Conservation (phyloP, 2,113 vertebrate species). For the Gallinago paraguaiae region DNA sequence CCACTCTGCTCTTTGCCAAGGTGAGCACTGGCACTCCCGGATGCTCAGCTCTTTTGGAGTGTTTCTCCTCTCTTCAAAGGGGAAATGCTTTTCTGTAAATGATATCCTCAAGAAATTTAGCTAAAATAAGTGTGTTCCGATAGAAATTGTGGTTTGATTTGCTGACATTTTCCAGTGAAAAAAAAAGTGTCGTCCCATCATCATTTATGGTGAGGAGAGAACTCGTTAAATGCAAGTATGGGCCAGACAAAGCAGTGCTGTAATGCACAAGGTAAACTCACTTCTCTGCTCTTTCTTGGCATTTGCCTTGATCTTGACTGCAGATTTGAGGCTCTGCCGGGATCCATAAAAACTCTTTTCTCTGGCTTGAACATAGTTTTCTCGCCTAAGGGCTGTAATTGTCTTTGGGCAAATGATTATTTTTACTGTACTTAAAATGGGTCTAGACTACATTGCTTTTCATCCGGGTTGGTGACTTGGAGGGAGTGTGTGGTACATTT, state of each 20-base stretch:
- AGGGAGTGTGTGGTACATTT: neutral
- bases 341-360: neutral
- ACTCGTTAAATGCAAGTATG: neutral
- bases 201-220: neutral
- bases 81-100: neutral
- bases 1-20: neutral
- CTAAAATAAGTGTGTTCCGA: neutral
- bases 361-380: neutral
- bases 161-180: neutral
- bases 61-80: neutral
- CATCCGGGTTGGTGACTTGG: fast-evolving
- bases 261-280: neutral
- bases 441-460: neutral
- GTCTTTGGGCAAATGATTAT: neutral
- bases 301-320: neutral
- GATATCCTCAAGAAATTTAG: neutral
- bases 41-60: fast-evolving
- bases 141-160: neutral
- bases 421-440: neutral
- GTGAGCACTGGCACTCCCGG: fast-evolving
- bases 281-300: neutral
- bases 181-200: fast-evolving
- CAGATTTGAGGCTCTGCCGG: neutral
- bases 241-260: neutral
- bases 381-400: neutral